Evolutionary conservation across 1,140 invertebrate genomes (phyloP), one percentile per base, ranked within the genome.

Genomic region (Chrysopa pallens): DNA sequence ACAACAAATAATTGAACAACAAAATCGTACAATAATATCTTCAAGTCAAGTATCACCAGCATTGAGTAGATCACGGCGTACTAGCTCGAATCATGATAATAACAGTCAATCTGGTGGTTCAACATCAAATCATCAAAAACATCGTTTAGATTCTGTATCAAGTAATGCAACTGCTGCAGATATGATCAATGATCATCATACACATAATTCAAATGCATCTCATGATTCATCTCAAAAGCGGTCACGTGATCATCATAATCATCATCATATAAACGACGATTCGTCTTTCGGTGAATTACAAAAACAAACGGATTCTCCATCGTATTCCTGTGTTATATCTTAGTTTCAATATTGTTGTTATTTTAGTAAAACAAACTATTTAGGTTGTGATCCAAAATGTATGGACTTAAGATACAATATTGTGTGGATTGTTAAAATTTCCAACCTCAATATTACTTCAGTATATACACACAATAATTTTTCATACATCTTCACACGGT

Each of bases 1-100:
- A 29, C 52, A 59, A 29, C 57, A 60, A 48, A 57, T 58, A 14
- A 43, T 56, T 6, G 55, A 59, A 42, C 52, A 60, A 38, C 59
- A 61, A 42, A 11, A 9, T 11, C 55, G 56, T 40, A 54, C 56
- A 13, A 49, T 59, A 2, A 50, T 51, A 2, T 53, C 52, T 9
- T 52, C 52, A 4, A 53, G 50, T 40, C 58, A 59, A 46, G 48
- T 51, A n/a, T 48, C 45, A 46, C 41, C 52, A 8, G 46, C 46
- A 29, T 38, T 48, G n/a, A 36, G 42, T 38, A 44, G 56, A 14
- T 54, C 54, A 27, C 51, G 57, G 4, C 56, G 55, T 48, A 48
- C 51, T 39, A 59, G 57, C 48, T 52, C 56, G 29, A 59, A 53
- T 51, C 47, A 56, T 15, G 56, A 58, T 41, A 33, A 6, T 14